These are phyloP conservation scores for Psilanteris sp. DNA, from an alignment of 1,140 invertebrate genomes.

Conservation along the genomic window DNA sequence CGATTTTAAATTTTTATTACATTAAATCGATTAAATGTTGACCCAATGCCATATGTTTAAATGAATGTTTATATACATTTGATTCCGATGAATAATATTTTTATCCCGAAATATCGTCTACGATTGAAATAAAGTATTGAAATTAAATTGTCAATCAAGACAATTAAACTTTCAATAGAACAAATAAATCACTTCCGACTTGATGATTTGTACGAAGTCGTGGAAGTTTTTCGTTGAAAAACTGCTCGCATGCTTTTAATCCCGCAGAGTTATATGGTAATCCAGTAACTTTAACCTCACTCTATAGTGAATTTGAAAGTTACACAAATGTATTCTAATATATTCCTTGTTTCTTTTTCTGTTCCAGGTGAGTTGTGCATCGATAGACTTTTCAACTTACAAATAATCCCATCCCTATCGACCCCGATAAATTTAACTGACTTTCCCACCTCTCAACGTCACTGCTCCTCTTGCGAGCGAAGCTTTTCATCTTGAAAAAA, in stretches of 20 bases:
- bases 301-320: slow-evolving; percentile 17
- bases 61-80: too few relatives aligned
- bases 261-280: slow-evolving; percentile 18
- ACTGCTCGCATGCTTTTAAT: slow-evolving; percentile 20
- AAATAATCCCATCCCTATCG: slow-evolving; percentile 16
- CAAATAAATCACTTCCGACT: too few relatives aligned
- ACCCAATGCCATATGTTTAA: too few relatives aligned
- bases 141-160: too few relatives aligned
- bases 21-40: too few relatives aligned
- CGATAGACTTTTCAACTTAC: slow-evolving; percentile 44
- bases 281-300: slow-evolving; percentile 9
- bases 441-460: neutral
- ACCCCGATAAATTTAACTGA: slow-evolving; percentile 4
- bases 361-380: slow-evolving; percentile 45
- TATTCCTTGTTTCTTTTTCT: slow-evolving; percentile 49
- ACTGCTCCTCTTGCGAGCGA: neutral
- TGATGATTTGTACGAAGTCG: too few relatives aligned
- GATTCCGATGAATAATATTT: too few relatives aligned
- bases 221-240: too few relatives aligned
- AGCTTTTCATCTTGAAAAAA: slow-evolving; percentile 16
- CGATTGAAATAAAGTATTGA: too few relatives aligned
- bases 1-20: too few relatives aligned
- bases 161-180: too few relatives aligned
- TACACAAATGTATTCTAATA: slow-evolving; percentile 35
- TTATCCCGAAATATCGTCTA: too few relatives aligned